Percentiles rank a stretch among this genome's conserved stretches.
phyloP scores from a whole-genome alignment of 2,113 vertebrate genomes.

The Zootoca vivipara region DNA sequence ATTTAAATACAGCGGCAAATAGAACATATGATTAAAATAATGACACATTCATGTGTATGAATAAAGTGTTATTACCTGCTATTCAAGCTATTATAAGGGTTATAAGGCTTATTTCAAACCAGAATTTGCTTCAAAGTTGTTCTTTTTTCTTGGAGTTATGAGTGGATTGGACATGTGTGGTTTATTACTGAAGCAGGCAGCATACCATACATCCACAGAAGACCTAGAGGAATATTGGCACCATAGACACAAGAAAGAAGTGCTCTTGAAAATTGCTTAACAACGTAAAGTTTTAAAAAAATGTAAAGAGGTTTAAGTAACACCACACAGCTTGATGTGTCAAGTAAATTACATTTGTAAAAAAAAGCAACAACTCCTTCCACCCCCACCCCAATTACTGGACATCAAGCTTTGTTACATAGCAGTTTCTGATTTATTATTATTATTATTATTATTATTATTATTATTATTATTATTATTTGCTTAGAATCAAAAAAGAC shows the following conservation, averaged over 20 bases:
- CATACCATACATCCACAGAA: constrained; percentile 29
- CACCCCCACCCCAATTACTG: neutral
- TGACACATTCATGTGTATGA: neutral
- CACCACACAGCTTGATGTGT: neutral
- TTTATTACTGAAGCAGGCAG: constrained; percentile 29
- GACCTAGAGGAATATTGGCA: constrained; percentile 26
- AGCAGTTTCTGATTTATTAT: neutral
- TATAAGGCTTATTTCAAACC: neutral
- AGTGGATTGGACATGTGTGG: constrained; percentile 13
- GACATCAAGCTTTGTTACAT: neutral
- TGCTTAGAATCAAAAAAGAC: neutral
- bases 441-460: no score
- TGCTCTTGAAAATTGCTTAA: constrained; percentile 40
- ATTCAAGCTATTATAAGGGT: neutral
- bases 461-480: no score
- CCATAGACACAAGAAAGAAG: constrained; percentile 55
- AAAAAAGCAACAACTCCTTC: neutral
- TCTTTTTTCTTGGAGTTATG: neutral
- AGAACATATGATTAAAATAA: no score
- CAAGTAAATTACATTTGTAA: constrained; percentile 6
- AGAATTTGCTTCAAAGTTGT: neutral
- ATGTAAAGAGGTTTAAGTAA: neutral
- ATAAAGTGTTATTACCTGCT: neutral
- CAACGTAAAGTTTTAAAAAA: constrained; percentile 21
- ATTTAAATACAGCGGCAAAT: neutral